Evolutionary conservation across 2,113 vertebrate genomes (phyloP), one percentile per base, ranked within the genome.

Genomic region (Pterocles orientalis): DNA sequence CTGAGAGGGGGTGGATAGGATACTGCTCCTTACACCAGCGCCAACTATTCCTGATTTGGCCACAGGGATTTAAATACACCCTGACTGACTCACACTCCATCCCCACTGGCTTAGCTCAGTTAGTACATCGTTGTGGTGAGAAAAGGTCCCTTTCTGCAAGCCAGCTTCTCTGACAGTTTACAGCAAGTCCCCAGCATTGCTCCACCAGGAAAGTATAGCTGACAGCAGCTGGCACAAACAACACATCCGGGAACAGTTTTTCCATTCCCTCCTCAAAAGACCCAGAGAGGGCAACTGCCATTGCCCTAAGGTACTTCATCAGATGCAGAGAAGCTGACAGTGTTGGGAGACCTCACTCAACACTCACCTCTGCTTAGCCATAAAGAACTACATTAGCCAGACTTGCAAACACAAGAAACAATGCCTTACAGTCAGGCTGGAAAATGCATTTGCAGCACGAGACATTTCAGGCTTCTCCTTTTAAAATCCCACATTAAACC

Each of bases 351-450:
- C 89, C 66, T 95, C 86, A 86, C 58, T 86, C 34, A 0, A 76
- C 94, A 95, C 83, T 93, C 90, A 93, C 92, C 76, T 90, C 89
- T 90, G 70, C 69, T 93, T 77, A 96, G 78, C 47, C 92, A 88
- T 62, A 75, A 76, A 77, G 92, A 94, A 45, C 88, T 88, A 58
- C 64, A 60, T 90, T 60, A 94, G 76, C 47, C 79, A 92, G 68
- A 90, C 71, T 88, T 58, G 68, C 82, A 94, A 93, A 96, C 79
- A 71, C 76, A 82, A 80, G 89, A 62, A 95, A 96, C 88, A 96
- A 77, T 86, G 82, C 60, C 78, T 86, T 90, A 90, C 82, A 96
- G 92, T 95, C 81, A 91, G 84, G 53, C 82, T 94, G 90, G 56
- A 90, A 96, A 96, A 92, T 23, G n/a, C 65, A 94, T 78, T 90